Base-by-base conservation (phyloP, 2,113 vertebrate genomes). In the Siphamia tubifer region DNA sequence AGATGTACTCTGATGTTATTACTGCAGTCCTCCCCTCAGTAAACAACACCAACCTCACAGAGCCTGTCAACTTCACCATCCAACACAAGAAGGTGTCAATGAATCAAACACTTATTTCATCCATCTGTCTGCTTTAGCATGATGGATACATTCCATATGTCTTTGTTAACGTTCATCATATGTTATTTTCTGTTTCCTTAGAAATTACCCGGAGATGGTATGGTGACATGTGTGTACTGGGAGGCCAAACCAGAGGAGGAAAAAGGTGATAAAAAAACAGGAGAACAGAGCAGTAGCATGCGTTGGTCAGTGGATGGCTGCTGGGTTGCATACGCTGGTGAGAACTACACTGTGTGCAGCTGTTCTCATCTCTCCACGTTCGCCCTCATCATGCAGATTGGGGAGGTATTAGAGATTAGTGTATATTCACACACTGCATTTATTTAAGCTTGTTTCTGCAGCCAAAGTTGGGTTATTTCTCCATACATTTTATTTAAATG, bases 201-300 rank as follows among this genome's bases (percentile, higher is more conserved):
- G n/a, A n/a, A n/a, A n/a, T n/a, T n/a, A n/a, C n/a, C n/a, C n/a
- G n/a, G 77, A 17, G 31, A 67, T 11, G 84, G 81, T n/a, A 15
- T 73, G 1, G 56, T 86, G 28, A 88, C 89, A 7, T 95, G 93
- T 48, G 91, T 93, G 49, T 91, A 89, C 67, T 94, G 92, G 94
- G 68, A 72, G 10, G 40, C 48, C 0, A 51, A 67, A 1, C 1
- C 0, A 0, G 3, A 52, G 3, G 16, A 17, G n/a, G n/a, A n/a
- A n/a, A 1, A 43, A 13, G 25, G 3, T 1, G n/a, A 10, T 13
- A n/a, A 3, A 10, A 45, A 23, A 12, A 24, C 4, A 8, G 25
- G 2, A 13, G 24, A 65, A 4, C n/a, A 38, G 6, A 13, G 1
- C 0, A 23, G 32, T 2, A 27, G 25, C 0, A 83, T 77, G 19